Evolutionary conservation across 2,888 invertebrate genomes (phyloP).

Genomic region (Nephrotoma flavescens): DNA sequence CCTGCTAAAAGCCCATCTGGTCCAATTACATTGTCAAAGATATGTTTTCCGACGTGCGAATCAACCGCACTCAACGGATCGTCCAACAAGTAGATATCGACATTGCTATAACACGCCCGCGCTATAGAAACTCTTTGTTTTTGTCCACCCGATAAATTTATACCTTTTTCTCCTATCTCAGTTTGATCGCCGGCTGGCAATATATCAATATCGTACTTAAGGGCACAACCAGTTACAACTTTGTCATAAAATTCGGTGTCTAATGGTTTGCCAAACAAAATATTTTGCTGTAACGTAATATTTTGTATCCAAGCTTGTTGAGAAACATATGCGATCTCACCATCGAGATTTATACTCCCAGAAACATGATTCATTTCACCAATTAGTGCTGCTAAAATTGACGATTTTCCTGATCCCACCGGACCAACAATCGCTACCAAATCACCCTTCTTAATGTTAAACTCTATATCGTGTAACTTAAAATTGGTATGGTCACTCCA

Average conservation of each 20-base stretch:
- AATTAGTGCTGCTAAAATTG: constrained; percentile 32
- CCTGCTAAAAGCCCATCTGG: constrained; percentile 28
- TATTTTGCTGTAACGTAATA: constrained; percentile 34
- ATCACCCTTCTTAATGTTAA: constrained; percentile 21
- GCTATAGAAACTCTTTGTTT: constrained; percentile 50
- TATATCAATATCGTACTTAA: constrained; percentile 34
- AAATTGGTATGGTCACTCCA: constrained; percentile 27
- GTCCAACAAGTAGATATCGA: constrained; percentile 37
- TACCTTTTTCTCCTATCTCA: constrained; percentile 44
- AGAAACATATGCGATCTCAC: constrained; percentile 35
- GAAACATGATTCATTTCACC: constrained; percentile 32
- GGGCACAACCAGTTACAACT: constrained; percentile 29
- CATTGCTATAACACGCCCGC: constrained; percentile 32
- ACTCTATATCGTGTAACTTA: constrained; percentile 22
- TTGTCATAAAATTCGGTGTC: constrained; percentile 21
- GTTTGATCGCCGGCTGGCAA: constrained; percentile 37
- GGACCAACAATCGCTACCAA: constrained; percentile 33
- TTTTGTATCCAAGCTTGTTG: constrained; percentile 42
- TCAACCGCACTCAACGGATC: constrained; percentile 49
- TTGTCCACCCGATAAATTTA: constrained; percentile 51
- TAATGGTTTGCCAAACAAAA: constrained; percentile 32
- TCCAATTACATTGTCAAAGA: constrained; percentile 42
- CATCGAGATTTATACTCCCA: constrained; percentile 24
- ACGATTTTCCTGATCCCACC: constrained; percentile 34
- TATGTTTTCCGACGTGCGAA: constrained; percentile 46